phyloP scores from a whole-genome alignment of 2,113 vertebrate species.

The Chrysemys picta region DNA sequence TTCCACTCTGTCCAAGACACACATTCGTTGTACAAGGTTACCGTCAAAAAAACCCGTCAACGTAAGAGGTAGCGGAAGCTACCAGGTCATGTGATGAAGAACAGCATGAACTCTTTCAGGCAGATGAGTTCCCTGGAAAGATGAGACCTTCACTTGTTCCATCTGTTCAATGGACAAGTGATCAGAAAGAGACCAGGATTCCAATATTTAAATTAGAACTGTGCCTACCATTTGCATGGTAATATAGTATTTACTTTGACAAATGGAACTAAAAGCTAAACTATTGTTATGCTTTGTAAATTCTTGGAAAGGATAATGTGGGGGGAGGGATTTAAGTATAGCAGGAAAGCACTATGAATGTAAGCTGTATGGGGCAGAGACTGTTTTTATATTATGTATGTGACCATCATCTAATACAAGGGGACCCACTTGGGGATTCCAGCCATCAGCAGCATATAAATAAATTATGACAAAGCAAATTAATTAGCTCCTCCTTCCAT shows the following conservation, averaged over 20 bases:
- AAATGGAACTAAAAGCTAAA: neutral
- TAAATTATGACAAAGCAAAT: neutral
- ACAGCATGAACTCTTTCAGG: neutral
- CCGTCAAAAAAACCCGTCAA: neutral
- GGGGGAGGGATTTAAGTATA: neutral
- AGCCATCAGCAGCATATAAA: conserved; percentile 17
- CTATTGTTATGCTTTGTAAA: conserved; percentile 52
- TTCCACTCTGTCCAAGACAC: neutral
- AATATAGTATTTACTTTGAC: conserved; percentile 38
- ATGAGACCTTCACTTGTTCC: neutral
- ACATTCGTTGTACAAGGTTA: neutral
- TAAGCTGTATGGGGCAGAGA: conserved; percentile 59
- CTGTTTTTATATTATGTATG: conserved; percentile 58
- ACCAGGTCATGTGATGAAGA: neutral
- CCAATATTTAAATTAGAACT: neutral
- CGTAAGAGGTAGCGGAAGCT: neutral
- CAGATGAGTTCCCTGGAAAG: conserved; percentile 24
- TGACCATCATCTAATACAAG: neutral
- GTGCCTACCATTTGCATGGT: neutral
- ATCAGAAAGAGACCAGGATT: neutral
- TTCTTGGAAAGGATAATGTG: conserved; percentile 40
- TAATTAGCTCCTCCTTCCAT: neutral
- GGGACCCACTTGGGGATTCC: neutral
- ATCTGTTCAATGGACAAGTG: neutral
- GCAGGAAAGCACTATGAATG: conserved; percentile 4